Conservation (phyloP, 2,888 invertebrate species). For the Ellobium chinense region DNA sequence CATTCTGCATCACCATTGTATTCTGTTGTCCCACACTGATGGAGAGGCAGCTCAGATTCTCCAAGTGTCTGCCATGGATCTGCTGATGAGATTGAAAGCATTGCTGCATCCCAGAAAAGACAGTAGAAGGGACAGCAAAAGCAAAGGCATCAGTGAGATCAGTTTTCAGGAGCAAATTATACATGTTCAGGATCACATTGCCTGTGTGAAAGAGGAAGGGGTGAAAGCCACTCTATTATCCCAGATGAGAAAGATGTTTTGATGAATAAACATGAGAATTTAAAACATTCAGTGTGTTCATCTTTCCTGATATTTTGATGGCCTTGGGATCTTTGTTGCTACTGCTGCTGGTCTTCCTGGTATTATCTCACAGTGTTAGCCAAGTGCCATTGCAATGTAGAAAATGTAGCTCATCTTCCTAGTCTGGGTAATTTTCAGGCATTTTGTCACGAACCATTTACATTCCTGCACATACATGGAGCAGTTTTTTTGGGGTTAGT, state of each 20-base stretch:
- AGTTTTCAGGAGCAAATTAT: background rate
- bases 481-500: too few species aligned
- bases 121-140: background rate
- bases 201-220: background rate
- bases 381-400: too few species aligned
- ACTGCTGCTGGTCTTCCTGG: too few species aligned
- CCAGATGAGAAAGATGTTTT: constrained; percentile 5
- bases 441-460: too few species aligned
- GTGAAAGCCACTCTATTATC: background rate
- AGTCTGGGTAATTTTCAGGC: too few species aligned
- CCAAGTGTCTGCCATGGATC: constrained; percentile 16
- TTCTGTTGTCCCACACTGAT: background rate
- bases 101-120: background rate
- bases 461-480: too few species aligned
- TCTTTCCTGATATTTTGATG: too few species aligned
- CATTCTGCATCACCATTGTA: constrained; percentile 12
- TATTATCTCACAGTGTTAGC: too few species aligned
- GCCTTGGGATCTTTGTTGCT: too few species aligned
- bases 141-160: background rate
- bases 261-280: too few species aligned
- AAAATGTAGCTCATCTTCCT: too few species aligned
- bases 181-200: background rate
- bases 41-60: constrained; percentile 7
- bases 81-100: background rate
- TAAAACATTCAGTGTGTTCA: too few species aligned